These are phyloP conservation scores for Frankliniella fusca DNA, from an alignment of 2,888 invertebrate species.

Conservation along the genomic window DNA sequence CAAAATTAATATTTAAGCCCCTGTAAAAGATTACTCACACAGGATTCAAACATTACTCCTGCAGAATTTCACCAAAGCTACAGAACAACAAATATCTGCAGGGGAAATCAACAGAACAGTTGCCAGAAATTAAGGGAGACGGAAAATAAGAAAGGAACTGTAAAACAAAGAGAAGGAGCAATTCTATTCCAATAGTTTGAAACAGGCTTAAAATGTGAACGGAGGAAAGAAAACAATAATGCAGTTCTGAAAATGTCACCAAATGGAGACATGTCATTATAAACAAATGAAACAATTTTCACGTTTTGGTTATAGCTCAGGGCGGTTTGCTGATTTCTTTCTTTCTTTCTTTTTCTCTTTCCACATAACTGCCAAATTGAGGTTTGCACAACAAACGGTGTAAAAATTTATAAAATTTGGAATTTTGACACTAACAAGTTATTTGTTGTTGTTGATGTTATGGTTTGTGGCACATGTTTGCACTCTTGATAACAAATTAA, in stretches of 20 bases:
- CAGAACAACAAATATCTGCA: slow-evolving; percentile 23
- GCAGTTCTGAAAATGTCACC: no score
- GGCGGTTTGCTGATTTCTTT: no score
- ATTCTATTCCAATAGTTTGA: not conserved
- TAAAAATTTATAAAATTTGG: not conserved
- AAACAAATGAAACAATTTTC: no score
- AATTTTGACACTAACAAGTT: not conserved
- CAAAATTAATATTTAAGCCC: no score
- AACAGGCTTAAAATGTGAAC: slow-evolving; percentile 12
- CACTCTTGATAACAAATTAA: not conserved
- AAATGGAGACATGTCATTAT: no score
- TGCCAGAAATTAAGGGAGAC: not conserved
- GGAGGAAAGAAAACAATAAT: no score
- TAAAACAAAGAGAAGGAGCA: not conserved
- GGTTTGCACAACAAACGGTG: not conserved
- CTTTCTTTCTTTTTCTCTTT: no score
- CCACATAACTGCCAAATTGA: no score
- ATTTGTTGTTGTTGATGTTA: not conserved
- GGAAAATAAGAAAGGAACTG: not conserved
- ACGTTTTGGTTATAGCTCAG: no score
- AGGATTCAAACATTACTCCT: no score
- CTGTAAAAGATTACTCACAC: no score
- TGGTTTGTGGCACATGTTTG: no score
- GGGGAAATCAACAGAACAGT: slow-evolving; percentile 27
- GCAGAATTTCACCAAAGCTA: slow-evolving; percentile 2